These are phyloP conservation scores for Camponotus fellah DNA, from an alignment of 2,888 invertebrate genomes.

Conservation along the genomic window DNA sequence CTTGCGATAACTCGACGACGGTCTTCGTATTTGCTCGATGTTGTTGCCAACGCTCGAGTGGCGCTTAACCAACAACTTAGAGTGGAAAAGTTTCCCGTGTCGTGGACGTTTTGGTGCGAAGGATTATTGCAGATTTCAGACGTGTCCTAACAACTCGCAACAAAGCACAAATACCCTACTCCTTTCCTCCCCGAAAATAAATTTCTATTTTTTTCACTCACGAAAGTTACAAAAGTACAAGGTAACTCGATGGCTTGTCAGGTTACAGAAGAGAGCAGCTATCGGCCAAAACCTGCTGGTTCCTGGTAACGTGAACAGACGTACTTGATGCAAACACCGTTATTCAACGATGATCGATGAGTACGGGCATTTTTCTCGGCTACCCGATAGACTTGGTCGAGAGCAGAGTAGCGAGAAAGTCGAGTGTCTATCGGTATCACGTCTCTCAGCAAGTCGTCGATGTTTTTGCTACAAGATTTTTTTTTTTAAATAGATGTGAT, in stretches of 20 bases:
- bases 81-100: slow-evolving; percentile 40
- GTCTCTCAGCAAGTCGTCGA: slow-evolving; percentile 32
- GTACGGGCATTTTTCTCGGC: slow-evolving; percentile 46
- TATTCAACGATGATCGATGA: slow-evolving; percentile 53
- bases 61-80: slow-evolving; percentile 38
- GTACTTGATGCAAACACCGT: slow-evolving; percentile 49
- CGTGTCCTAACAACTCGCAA: slow-evolving; percentile 29
- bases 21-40: slow-evolving; percentile 17
- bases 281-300: slow-evolving; percentile 33
- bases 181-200: slow-evolving; percentile 1
- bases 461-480: slow-evolving; percentile 24
- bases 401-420: slow-evolving; percentile 9
- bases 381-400: slow-evolving; percentile 45
- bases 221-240: slow-evolving; percentile 23
- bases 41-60: slow-evolving; percentile 9
- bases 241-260: slow-evolving; percentile 35
- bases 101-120: slow-evolving; percentile 21
- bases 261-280: slow-evolving; percentile 11
- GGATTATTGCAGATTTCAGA: slow-evolving; percentile 48
- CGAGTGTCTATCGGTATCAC: slow-evolving; percentile 41
- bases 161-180: neutral
- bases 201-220: slow-evolving; percentile 20
- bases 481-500: slow-evolving; percentile 7
- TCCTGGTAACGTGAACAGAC: slow-evolving; percentile 43
- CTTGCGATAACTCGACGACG: slow-evolving; percentile 3